phyloP scores from a whole-genome alignment of 2,113 vertebrate species.

The Hyaena hyaena region DNA sequence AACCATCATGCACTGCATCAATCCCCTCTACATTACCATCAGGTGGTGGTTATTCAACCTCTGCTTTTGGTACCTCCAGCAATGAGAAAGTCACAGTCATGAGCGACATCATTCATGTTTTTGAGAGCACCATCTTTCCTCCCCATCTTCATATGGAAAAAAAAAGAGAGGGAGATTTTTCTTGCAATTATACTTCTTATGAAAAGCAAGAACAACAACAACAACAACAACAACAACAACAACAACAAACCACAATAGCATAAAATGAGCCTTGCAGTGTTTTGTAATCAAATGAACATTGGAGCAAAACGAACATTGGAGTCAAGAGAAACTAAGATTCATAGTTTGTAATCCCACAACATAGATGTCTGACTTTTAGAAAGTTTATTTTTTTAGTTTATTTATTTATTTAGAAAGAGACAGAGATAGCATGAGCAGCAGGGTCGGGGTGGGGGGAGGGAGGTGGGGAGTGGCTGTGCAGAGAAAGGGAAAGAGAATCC shows the following conservation, averaged over 20 bases:
- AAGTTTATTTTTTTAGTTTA: not conserved
- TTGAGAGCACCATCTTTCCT: not conserved
- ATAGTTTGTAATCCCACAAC: not conserved
- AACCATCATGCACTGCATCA: rapidly evolving
- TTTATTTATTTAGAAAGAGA: too few species aligned
- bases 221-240: not conserved
- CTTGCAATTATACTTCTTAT: not conserved
- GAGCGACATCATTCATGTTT: not conserved
- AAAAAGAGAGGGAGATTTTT: not conserved
- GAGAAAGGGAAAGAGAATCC: too few species aligned
- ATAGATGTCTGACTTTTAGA: not conserved
- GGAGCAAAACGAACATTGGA: not conserved
- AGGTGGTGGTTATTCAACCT: not conserved
- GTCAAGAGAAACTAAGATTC: not conserved
- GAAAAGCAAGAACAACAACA: not conserved
- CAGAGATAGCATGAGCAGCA: too few species aligned
- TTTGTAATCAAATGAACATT: not conserved
- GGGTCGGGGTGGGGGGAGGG: too few species aligned
- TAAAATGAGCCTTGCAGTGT: not conserved
- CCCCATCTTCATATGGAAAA: not conserved
- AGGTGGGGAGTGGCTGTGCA: too few species aligned
- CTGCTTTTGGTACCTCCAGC: not conserved
- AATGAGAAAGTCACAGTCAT: not conserved
- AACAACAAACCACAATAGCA: too few species aligned
- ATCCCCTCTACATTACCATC: not conserved